Percentiles rank a stretch among this genome's conserved stretches.
Evolutionary conservation across 1,140 invertebrate genomes (phyloP).

Genomic region (Pseudomyrmex flavicornis): DNA sequence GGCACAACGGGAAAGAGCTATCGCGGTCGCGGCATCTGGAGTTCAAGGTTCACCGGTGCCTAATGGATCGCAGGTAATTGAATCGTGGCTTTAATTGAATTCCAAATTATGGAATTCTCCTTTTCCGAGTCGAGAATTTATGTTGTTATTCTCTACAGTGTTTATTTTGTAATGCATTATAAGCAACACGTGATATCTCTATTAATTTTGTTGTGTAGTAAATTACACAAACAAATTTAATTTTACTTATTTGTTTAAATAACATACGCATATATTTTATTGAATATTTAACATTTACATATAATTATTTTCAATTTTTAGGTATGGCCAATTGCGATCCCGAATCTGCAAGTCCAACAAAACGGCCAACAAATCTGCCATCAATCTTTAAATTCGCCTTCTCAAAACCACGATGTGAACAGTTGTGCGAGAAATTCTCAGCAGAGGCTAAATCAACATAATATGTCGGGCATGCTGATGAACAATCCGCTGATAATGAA

Average conservation of each 20-base stretch:
- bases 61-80: slow-evolving; percentile 82
- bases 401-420: slow-evolving; percentile 78
- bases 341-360: slow-evolving; percentile 80
- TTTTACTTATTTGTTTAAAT: neutral
- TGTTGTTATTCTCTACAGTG: neutral
- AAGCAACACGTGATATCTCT: neutral
- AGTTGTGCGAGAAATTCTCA: slow-evolving; percentile 76
- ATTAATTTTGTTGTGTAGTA: neutral
- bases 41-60: slow-evolving; percentile 76
- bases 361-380: slow-evolving; percentile 79
- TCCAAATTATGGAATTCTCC: neutral
- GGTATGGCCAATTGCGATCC: slow-evolving; percentile 83
- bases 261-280: neutral
- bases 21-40: slow-evolving; percentile 77
- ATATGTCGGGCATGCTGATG: slow-evolving; percentile 83
- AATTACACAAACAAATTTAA: neutral
- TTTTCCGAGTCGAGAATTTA: neutral
- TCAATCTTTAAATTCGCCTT: slow-evolving; percentile 77
- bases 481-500: slow-evolving; percentile 82
- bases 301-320: slow-evolving; percentile 55
- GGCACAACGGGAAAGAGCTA: slow-evolving; percentile 87
- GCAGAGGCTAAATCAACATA: slow-evolving; percentile 79
- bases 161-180: neutral
- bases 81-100: slow-evolving; percentile 61
- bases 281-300: neutral